A percentile compares a stretch with the other conserved stretches of the same genome.
Evolutionary conservation across 2,113 vertebrate species (phyloP).

Genomic region (Microcebus murinus): DNA sequence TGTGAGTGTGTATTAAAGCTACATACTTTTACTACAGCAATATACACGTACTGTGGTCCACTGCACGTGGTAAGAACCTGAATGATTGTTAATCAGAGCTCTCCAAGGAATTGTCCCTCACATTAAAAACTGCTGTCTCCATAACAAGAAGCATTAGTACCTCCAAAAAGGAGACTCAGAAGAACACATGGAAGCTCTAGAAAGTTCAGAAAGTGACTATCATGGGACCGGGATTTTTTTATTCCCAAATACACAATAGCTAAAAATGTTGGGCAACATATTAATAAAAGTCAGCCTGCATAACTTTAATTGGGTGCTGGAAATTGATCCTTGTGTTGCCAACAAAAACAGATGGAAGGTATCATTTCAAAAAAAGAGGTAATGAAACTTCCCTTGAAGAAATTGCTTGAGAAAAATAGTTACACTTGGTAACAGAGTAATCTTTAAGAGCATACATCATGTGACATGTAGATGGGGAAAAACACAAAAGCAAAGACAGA

Average conservation of each 20-base stretch:
- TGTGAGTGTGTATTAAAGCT: background rate
- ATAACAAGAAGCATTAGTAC: background rate
- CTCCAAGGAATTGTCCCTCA: background rate
- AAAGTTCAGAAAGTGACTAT: constrained; percentile 36
- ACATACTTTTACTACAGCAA: background rate
- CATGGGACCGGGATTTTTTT: background rate
- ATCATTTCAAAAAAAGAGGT: constrained; percentile 68
- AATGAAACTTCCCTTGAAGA: constrained; percentile 63
- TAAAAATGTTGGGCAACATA: constrained; percentile 46
- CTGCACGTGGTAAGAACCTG: background rate
- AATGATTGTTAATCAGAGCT: background rate
- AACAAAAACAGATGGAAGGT: constrained; percentile 67
- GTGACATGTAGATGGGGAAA: background rate
- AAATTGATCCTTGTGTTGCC: constrained; percentile 45
- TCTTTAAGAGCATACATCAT: background rate
- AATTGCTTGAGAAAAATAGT: constrained; percentile 54
- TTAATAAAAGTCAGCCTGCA: constrained; percentile 27
- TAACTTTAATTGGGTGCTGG: constrained; percentile 61
- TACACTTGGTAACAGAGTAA: constrained; percentile 30
- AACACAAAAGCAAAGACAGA: background rate
- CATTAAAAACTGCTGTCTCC: background rate
- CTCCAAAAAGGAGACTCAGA: background rate
- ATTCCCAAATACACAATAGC: constrained; percentile 12
- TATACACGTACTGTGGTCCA: background rate
- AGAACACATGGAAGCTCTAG: background rate